Percentiles rank a stretch among this genome's conserved stretches.
These are phyloP conservation scores for Pterocles burchelli DNA, from an alignment of 2,113 vertebrate species.

Conservation along the genomic window DNA sequence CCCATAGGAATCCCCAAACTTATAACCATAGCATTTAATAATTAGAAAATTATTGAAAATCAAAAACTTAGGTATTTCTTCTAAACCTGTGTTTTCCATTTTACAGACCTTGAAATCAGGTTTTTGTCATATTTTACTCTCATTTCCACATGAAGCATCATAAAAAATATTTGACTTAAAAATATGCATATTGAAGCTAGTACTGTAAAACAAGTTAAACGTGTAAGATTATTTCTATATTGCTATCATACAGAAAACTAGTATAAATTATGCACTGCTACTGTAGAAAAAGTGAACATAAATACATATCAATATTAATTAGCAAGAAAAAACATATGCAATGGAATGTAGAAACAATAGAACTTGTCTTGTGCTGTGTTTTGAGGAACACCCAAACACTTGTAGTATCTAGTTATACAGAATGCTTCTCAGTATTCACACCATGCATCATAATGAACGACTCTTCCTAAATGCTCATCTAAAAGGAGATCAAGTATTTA, in stretches of 20 bases:
- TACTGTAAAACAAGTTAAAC: not conserved
- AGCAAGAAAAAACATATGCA: not conserved
- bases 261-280: not conserved
- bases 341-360: not conserved
- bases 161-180: not conserved
- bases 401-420: not conserved
- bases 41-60: not conserved
- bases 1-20: fast-evolving
- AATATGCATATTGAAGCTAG: not conserved
- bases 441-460: not conserved
- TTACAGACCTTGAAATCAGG: not conserved
- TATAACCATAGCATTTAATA: not conserved
- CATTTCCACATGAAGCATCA: not conserved
- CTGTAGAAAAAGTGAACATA: not conserved
- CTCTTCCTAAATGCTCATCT: not conserved
- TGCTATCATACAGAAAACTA: not conserved
- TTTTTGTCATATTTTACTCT: not conserved
- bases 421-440: not conserved
- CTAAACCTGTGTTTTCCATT: not conserved
- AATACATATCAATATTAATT: not conserved
- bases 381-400: not conserved
- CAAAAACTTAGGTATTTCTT: not conserved
- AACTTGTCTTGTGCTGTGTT: not conserved
- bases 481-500: not conserved
- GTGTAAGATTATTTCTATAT: not conserved